These are phyloP conservation scores for Antheraea yamamai DNA, from an alignment of 2,888 invertebrate genomes.

Conservation along the genomic window DNA sequence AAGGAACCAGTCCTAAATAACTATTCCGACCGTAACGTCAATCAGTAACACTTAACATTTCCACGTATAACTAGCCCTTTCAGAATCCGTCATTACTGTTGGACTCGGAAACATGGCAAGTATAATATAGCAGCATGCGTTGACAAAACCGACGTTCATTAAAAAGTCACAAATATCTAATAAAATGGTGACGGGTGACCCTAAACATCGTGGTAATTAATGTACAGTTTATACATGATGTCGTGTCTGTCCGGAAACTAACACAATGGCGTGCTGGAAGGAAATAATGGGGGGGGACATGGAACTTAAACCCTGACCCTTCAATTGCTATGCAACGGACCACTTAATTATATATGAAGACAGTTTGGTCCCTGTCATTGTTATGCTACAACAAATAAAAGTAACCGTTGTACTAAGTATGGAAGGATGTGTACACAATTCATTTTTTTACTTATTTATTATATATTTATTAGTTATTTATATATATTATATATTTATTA, in stretches of 20 bases:
- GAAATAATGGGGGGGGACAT: conserved; percentile 45
- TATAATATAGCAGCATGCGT: neutral
- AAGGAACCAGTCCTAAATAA: neutral
- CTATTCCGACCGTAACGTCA: conserved; percentile 22
- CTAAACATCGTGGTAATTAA: conserved; percentile 42
- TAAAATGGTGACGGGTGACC: conserved; percentile 28
- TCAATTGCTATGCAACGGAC: conserved; percentile 35
- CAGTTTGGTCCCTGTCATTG: conserved; percentile 3
- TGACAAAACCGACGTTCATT: neutral
- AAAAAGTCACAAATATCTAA: conserved; percentile 23
- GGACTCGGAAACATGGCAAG: neutral
- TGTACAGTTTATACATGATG: conserved; percentile 32
- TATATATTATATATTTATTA: too few species aligned
- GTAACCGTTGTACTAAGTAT: neutral
- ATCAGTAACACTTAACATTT: conserved; percentile 22
- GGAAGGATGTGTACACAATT: neutral
- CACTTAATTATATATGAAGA: conserved; percentile 41
- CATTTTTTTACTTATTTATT: too few species aligned
- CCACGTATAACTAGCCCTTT: neutral
- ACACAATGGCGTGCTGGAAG: conserved; percentile 41
- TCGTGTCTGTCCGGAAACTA: conserved; percentile 41
- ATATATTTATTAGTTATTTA: too few species aligned
- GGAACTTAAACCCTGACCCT: conserved; percentile 51
- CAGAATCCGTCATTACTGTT: neutral
- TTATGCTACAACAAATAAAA: conserved; percentile 9